phyloP scores from a whole-genome alignment of 1,140 invertebrate species.

The Bombus difficillimus region DNA sequence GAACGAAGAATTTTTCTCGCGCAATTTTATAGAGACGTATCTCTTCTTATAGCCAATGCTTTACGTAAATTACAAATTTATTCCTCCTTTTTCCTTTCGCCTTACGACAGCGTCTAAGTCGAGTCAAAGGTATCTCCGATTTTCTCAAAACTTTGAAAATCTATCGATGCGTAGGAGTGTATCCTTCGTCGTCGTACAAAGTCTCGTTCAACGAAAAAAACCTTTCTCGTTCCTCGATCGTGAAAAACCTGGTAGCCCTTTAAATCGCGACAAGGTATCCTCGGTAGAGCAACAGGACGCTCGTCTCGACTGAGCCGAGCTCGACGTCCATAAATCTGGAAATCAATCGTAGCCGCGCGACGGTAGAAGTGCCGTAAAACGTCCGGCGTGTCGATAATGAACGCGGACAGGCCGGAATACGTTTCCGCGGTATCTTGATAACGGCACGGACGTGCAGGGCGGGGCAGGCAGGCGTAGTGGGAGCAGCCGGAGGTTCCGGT shows the following conservation, averaged over 20 bases:
- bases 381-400: constrained; percentile 47
- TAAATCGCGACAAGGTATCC: background rate
- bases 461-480: constrained; percentile 33
- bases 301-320: too few species aligned
- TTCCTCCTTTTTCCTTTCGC: background rate
- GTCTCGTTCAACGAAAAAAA: too few species aligned
- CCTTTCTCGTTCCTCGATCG: too few species aligned
- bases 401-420: constrained; percentile 51
- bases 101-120: background rate
- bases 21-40: background rate
- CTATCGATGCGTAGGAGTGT: too few species aligned
- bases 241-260: too few species aligned
- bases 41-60: background rate
- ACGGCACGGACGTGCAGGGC: constrained; percentile 25
- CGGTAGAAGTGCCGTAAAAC: constrained; percentile 39
- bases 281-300: background rate
- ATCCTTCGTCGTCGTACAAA: too few species aligned
- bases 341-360: constrained; percentile 26
- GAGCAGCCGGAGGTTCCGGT: constrained; percentile 61
- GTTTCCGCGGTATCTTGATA: constrained; percentile 52
- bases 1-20: background rate
- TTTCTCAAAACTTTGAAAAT: background rate
- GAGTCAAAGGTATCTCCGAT: fast-evolving
- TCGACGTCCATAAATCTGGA: constrained; percentile 13
- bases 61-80: background rate